Evolutionary conservation across 2,113 vertebrate species (phyloP).

Genomic region (Noctilio leporinus): DNA sequence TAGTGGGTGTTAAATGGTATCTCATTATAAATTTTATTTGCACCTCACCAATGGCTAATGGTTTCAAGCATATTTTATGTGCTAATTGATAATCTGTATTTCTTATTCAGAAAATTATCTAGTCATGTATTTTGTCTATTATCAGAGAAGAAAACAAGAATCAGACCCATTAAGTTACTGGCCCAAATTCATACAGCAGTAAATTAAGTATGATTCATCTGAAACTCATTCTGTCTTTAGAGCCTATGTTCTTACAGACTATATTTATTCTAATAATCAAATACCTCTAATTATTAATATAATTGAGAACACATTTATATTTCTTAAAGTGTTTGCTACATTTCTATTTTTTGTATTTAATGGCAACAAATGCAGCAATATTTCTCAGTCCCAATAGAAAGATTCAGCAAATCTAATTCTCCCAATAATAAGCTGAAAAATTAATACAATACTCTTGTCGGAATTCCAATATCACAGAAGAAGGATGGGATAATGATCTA

Average conservation of each 20-base stretch:
- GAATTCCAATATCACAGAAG: neutral
- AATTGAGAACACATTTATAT: neutral
- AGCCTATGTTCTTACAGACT: neutral
- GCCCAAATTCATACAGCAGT: neutral
- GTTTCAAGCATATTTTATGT: neutral
- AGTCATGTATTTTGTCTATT: neutral
- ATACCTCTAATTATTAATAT: neutral
- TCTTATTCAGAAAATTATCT: neutral
- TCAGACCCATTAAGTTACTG: neutral
- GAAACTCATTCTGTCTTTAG: neutral
- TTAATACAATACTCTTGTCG: neutral
- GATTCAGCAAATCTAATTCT: neutral
- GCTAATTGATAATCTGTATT: neutral
- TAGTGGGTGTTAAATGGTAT: neutral
- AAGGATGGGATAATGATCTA: fast-evolving
- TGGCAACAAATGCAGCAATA: neutral
- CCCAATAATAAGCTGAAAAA: neutral
- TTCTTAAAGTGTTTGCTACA: neutral
- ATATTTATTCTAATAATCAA: neutral
- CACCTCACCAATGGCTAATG: neutral
- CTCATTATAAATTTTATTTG: neutral
- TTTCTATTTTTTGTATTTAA: neutral
- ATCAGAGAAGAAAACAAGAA: neutral
- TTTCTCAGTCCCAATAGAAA: neutral
- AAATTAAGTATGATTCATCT: neutral